Percentiles rank a stretch among this genome's conserved stretches.
Evolutionary conservation across 2,797 vertebrate genomes (phyloP).

Genomic region (Rhinophrynus dorsalis): DNA sequence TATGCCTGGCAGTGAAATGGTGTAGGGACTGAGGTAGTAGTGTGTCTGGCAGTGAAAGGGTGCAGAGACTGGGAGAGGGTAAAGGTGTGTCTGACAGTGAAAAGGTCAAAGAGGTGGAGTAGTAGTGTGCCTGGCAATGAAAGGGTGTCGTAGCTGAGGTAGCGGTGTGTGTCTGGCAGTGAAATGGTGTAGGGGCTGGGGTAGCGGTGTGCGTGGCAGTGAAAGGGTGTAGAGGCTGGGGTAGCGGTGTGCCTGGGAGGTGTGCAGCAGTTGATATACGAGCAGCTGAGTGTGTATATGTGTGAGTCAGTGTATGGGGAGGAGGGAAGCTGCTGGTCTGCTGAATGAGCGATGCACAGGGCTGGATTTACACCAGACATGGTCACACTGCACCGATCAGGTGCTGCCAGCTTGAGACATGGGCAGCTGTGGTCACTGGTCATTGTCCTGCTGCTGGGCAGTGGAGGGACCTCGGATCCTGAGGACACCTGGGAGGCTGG

Average conservation of each 20-base stretch:
- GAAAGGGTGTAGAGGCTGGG: neutral
- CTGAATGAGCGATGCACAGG: neutral
- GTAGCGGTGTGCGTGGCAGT: neutral
- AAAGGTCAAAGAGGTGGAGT: neutral
- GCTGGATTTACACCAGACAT: slow-evolving; percentile 5
- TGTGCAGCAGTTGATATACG: no score
- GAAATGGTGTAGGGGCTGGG: neutral
- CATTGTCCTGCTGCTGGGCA: neutral
- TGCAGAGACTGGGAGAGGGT: neutral
- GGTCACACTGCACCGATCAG: neutral
- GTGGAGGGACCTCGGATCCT: neutral
- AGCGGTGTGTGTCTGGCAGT: no score
- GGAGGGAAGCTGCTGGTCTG: neutral
- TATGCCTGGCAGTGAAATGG: neutral
- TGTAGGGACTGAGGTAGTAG: no score
- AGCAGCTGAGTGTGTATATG: neutral
- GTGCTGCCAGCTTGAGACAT: neutral
- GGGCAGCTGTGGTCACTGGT: slow-evolving; percentile 12
- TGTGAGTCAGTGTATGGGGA: neutral
- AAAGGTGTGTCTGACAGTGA: neutral
- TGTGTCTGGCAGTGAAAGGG: neutral
- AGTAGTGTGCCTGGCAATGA: neutral
- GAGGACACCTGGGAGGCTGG: slow-evolving; percentile 27
- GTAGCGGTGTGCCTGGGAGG: neutral
- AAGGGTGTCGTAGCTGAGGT: neutral